These are phyloP conservation scores for Agrypnia vestita DNA, from an alignment of 1,140 invertebrate species.

Conservation along the genomic window DNA sequence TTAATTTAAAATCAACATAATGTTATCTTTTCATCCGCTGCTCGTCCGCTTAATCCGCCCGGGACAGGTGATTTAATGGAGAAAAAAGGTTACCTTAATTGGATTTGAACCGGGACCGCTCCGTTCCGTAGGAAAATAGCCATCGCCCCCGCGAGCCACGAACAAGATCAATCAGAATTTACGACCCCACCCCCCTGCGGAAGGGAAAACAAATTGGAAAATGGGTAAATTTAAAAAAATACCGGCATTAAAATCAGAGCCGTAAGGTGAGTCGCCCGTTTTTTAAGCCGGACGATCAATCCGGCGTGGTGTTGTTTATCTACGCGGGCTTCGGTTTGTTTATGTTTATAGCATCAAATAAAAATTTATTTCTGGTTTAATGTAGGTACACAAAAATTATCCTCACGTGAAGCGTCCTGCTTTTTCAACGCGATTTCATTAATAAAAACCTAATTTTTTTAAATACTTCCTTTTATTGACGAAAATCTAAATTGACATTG, in stretches of 20 bases:
- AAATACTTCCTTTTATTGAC: too few relatives aligned
- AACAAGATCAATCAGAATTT: neutral
- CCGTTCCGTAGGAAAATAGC: neutral
- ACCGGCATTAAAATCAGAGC: slow-evolving; percentile 10
- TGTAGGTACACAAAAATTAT: neutral
- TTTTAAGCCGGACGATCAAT: neutral
- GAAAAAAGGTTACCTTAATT: neutral
- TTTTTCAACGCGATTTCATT: too few relatives aligned
- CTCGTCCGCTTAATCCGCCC: neutral
- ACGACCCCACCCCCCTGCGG: neutral
- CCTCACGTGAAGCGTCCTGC: neutral
- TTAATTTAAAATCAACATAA: neutral
- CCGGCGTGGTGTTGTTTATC: neutral
- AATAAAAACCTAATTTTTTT: too few relatives aligned
- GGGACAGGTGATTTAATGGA: neutral
- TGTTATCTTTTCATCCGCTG: neutral
- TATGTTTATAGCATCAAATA: neutral
- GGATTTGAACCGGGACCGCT: neutral
- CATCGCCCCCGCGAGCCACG: neutral
- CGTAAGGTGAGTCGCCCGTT: neutral
- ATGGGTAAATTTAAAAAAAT: neutral
- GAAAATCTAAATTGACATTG: too few relatives aligned
- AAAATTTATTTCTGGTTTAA: slow-evolving; percentile 2
- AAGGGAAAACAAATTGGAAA: neutral
- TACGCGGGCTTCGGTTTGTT: neutral